phyloP scores from a whole-genome alignment of 2,888 invertebrate species.

The Cacoxenus indagator region DNA sequence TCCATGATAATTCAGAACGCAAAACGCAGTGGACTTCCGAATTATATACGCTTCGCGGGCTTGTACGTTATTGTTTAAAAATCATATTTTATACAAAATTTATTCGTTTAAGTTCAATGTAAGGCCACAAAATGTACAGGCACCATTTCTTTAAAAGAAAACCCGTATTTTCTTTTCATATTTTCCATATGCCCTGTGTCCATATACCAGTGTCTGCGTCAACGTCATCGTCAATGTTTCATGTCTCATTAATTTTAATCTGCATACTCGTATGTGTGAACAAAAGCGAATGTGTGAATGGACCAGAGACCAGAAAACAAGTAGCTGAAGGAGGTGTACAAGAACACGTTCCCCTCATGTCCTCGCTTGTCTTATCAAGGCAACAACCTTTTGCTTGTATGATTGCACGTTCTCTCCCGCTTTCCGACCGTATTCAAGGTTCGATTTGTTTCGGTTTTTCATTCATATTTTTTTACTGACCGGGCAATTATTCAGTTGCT shows the following conservation, averaged over 20 bases:
- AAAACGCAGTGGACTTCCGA: too few relatives aligned
- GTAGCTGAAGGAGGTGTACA: neutral
- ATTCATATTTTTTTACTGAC: conserved; percentile 40
- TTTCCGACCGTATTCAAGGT: neutral
- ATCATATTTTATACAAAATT: too few relatives aligned
- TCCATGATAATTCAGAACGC: too few relatives aligned
- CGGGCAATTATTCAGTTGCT: conserved; percentile 48
- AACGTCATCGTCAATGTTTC: neutral
- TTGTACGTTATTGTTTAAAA: too few relatives aligned
- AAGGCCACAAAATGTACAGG: too few relatives aligned
- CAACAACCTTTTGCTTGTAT: neutral
- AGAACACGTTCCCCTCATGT: neutral
- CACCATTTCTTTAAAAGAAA: too few relatives aligned
- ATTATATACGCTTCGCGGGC: too few relatives aligned
- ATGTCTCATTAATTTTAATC: neutral
- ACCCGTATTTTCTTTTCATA: neutral
- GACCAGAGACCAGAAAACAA: neutral
- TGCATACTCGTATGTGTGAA: neutral
- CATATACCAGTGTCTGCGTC: neutral
- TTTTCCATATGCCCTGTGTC: neutral
- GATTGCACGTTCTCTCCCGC: too few relatives aligned
- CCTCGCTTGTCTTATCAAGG: neutral
- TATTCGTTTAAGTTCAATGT: too few relatives aligned
- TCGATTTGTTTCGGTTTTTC: neutral
- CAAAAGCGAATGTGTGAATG: neutral